A percentile compares a stretch with the other conserved stretches of the same genome.
phyloP scores from a whole-genome alignment of 1,140 invertebrate genomes.

The Anthonomus grandis region DNA sequence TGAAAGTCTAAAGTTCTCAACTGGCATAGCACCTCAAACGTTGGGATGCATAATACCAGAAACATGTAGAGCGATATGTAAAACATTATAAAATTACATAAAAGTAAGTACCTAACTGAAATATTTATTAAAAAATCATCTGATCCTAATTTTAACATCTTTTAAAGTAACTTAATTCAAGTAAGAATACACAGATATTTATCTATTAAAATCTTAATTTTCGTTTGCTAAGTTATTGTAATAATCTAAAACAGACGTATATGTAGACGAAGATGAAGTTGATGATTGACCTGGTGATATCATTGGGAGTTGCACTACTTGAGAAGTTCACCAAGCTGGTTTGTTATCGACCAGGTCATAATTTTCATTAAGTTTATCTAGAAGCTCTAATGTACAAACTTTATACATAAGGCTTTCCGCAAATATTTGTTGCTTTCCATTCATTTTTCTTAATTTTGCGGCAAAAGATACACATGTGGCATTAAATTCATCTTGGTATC shows the following conservation, averaged over 20 bases:
- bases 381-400: slow-evolving; percentile 3
- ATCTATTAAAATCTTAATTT: neutral
- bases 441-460: slow-evolving; percentile 4
- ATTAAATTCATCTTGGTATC: neutral
- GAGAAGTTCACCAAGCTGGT: no score
- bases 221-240: neutral
- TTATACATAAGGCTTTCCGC: slow-evolving; percentile 6
- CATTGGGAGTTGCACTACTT: neutral
- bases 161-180: neutral
- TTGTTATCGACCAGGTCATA: neutral
- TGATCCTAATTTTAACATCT: neutral
- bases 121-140: neutral
- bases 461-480: neutral
- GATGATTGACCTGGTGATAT: neutral
- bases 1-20: slow-evolving; percentile 5
- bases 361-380: slow-evolving; percentile 7
- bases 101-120: neutral
- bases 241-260: neutral
- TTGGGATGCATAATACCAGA: slow-evolving; percentile 9
- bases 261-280: neutral
- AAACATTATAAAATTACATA: neutral
- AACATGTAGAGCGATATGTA: slow-evolving; percentile 2
- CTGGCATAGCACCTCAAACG: neutral
- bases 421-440: slow-evolving; percentile 9
- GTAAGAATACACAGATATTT: no score